Percentiles rank a stretch among this genome's conserved stretches.
Evolutionary conservation across 2,797 vertebrate species (phyloP).

Genomic region (Fundulus diaphanus): DNA sequence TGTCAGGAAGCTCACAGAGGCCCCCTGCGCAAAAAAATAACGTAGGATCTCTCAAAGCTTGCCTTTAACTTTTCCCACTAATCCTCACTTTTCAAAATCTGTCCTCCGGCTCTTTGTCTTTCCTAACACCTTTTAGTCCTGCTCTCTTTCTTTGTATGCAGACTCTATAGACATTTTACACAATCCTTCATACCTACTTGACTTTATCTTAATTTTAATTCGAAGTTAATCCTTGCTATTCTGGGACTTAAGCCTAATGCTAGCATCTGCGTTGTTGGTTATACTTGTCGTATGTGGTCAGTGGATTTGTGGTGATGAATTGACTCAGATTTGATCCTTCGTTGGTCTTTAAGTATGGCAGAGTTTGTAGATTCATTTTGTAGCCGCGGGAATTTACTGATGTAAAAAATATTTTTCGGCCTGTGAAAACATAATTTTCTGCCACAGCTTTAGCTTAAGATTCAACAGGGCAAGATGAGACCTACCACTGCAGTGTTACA

Average conservation of each 20-base stretch:
- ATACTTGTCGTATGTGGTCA: slow-evolving; percentile 47
- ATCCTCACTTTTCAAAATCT: slow-evolving; percentile 51
- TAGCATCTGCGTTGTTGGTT: slow-evolving; percentile 72
- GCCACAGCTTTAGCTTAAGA: slow-evolving; percentile 26
- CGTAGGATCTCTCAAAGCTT: slow-evolving; percentile 79
- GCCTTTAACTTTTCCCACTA: slow-evolving; percentile 66
- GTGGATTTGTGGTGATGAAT: slow-evolving; percentile 55
- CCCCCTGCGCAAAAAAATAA: slow-evolving; percentile 78
- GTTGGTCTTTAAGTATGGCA: slow-evolving; percentile 11
- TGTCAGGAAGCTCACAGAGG: slow-evolving; percentile 79
- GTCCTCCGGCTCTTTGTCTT: slow-evolving; percentile 68
- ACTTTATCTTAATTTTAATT: slow-evolving; percentile 77
- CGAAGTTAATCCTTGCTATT: slow-evolving; percentile 78
- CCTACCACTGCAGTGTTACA: slow-evolving; percentile 15
- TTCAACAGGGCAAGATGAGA: slow-evolving; percentile 16
- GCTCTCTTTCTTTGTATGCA: slow-evolving; percentile 50
- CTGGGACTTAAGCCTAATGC: slow-evolving; percentile 73
- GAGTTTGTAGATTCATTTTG: slow-evolving; percentile 16
- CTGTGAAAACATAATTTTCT: slow-evolving; percentile 6
- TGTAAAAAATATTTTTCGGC: slow-evolving; percentile 10
- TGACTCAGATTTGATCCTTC: slow-evolving; percentile 47
- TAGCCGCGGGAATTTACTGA: neutral
- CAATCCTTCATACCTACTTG: slow-evolving; percentile 66
- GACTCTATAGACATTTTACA: slow-evolving; percentile 63
- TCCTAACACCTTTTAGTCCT: slow-evolving; percentile 54